Conservation (phyloP, 2,888 invertebrate genomes). For the Neuroscelio doddi region DNA sequence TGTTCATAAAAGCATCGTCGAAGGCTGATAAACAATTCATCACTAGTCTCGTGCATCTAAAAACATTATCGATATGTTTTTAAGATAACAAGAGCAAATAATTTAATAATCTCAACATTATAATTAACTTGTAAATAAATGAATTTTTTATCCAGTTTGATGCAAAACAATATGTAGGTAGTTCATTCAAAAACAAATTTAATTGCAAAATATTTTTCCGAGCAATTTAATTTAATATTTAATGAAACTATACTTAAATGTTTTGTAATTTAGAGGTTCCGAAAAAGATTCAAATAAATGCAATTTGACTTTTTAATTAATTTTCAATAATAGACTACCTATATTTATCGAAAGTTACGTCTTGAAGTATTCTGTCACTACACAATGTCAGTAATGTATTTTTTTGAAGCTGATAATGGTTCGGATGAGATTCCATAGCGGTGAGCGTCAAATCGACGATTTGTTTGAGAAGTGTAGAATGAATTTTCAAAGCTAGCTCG, state of each 20-base stretch:
- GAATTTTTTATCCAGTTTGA: too few relatives aligned
- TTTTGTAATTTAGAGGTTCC: neutral
- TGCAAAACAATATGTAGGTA: too few relatives aligned
- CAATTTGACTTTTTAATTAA: neutral
- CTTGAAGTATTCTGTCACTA: conserved; percentile 84
- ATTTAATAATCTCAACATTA: too few relatives aligned
- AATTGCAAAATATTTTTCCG: conserved; percentile 2
- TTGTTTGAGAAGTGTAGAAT: conserved; percentile 76
- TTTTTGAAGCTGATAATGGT: conserved; percentile 81
- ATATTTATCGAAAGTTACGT: conserved; percentile 78
- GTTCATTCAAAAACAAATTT: conserved; percentile 7
- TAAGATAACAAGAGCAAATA: too few relatives aligned
- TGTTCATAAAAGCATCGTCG: conserved; percentile 80
- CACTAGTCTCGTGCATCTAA: conserved; percentile 79
- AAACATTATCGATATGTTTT: too few relatives aligned
- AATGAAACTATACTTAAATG: conserved; percentile 1
- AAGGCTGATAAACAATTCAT: conserved; percentile 81
- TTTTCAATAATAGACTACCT: conserved; percentile 59
- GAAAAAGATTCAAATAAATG: neutral
- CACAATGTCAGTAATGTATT: conserved; percentile 82
- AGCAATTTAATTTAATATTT: too few relatives aligned
- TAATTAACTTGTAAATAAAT: too few relatives aligned
- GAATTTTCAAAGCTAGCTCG: conserved; percentile 77
- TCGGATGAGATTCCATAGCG: conserved; percentile 81
- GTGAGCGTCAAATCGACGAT: conserved; percentile 78